phyloP scores from a whole-genome alignment of 2,113 vertebrate genomes.

The human (Homo sapiens) region DNA sequence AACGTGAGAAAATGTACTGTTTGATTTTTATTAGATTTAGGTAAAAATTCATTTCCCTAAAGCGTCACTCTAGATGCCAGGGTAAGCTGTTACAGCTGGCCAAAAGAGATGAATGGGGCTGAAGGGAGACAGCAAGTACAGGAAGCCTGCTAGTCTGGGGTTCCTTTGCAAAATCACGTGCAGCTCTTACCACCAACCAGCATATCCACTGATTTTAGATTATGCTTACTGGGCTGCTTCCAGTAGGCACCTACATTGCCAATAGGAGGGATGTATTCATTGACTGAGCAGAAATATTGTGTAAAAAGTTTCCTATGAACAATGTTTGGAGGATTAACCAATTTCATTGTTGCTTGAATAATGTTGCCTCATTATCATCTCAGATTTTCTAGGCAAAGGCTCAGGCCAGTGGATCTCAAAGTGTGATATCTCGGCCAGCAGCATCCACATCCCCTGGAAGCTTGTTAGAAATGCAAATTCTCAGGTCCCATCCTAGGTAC shows the following conservation, averaged over 20 bases:
- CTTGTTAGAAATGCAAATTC: neutral
- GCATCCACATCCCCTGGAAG: neutral
- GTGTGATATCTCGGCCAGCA: neutral
- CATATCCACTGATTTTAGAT: neutral
- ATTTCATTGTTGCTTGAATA: neutral
- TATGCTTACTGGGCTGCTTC: neutral
- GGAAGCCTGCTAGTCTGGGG: neutral
- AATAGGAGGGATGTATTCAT: neutral
- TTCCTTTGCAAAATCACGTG: neutral
- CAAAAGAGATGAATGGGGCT: neutral
- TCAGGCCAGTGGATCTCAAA: neutral
- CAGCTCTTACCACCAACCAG: neutral
- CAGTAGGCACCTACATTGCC: neutral
- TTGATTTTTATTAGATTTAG: neutral
- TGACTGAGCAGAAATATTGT: neutral
- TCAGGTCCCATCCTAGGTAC: neutral
- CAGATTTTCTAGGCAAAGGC: neutral
- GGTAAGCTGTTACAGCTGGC: neutral
- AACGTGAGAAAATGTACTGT: neutral
- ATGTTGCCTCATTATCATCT: neutral
- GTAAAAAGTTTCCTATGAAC: neutral
- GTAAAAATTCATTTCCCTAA: neutral
- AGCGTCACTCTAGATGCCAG: neutral
- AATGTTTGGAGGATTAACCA: neutral
- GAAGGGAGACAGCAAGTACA: neutral